Evolutionary conservation across 2,888 invertebrate genomes (phyloP).

Genomic region (Stenichneumon culpator): DNA sequence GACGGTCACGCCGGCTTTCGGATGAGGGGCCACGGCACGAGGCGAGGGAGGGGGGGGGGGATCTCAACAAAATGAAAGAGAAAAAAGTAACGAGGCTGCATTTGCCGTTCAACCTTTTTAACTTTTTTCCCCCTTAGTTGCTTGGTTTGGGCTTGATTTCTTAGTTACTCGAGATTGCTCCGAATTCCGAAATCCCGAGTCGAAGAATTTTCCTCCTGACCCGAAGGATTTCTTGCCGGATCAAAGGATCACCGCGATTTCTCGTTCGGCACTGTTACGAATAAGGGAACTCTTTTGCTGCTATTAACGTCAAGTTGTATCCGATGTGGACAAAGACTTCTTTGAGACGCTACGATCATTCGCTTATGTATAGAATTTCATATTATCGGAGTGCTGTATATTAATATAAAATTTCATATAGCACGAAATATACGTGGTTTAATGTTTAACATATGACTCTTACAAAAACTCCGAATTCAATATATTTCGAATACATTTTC

Average conservation of each 20-base stretch:
- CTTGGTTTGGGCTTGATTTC: too few species aligned
- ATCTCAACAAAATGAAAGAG: slow-evolving; percentile 26
- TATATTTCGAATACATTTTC: too few species aligned
- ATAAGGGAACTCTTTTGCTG: neutral
- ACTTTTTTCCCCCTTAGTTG: neutral
- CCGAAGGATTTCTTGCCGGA: slow-evolving; percentile 10
- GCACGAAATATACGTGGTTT: too few species aligned
- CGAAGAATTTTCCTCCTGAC: slow-evolving; percentile 1
- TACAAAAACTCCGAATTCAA: too few species aligned
- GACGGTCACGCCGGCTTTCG: slow-evolving; percentile 74
- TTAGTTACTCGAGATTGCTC: slow-evolving; percentile 39
- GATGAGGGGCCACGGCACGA: slow-evolving; percentile 45
- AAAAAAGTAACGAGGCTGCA: slow-evolving; percentile 21
- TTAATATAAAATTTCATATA: too few species aligned
- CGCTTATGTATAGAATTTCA: too few species aligned
- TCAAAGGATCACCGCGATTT: slow-evolving; percentile 25
- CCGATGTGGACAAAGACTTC: neutral
- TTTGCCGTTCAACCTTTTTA: neutral
- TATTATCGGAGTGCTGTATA: too few species aligned
- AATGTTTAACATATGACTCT: too few species aligned
- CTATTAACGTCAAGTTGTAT: neutral
- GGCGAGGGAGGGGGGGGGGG: slow-evolving; percentile 37
- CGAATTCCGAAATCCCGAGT: slow-evolving; percentile 33
- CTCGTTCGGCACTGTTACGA: neutral
- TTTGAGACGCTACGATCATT: too few species aligned